A percentile compares a stretch with the other conserved stretches of the same genome.
Evolutionary conservation across 2,888 invertebrate genomes (phyloP).

Genomic region (Calephelis perditalis): DNA sequence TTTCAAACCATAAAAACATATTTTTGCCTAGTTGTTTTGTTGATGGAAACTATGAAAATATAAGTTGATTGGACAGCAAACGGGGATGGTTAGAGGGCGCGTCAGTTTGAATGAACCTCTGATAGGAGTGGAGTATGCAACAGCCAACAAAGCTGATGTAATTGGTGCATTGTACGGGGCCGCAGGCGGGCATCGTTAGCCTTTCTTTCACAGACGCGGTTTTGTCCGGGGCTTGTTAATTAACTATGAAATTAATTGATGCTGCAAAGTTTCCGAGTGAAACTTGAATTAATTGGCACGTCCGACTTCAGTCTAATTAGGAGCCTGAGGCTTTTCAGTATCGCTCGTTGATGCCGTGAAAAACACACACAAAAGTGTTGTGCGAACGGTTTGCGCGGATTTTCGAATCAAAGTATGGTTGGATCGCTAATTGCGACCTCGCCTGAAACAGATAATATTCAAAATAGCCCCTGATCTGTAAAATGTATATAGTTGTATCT

Average conservation of each 20-base stretch:
- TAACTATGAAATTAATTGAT: conserved; percentile 79
- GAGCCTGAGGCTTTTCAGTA: conserved; percentile 74
- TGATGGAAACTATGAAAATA: conserved; percentile 2
- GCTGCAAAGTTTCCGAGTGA: conserved; percentile 77
- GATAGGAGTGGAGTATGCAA: conserved; percentile 48
- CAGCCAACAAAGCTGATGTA: conserved; percentile 62
- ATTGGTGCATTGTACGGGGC: conserved; percentile 69
- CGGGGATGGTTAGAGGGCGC: conserved; percentile 33
- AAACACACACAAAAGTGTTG: conserved; percentile 75
- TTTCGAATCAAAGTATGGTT: conserved; percentile 38
- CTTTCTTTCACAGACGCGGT: conserved; percentile 70
- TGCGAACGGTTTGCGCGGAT: conserved; percentile 48
- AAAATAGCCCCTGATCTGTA: conserved; percentile 8
- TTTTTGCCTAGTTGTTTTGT: background rate
- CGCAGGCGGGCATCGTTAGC: conserved; percentile 70
- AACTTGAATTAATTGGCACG: conserved; percentile 79
- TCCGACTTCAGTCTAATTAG: conserved; percentile 78
- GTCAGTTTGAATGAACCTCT: conserved; percentile 43
- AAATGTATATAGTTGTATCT: background rate
- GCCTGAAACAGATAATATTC: conserved; percentile 22
- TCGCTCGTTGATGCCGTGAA: conserved; percentile 69
- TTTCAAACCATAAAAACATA: too few species aligned
- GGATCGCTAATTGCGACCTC: conserved; percentile 35
- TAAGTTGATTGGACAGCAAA: conserved; percentile 26
- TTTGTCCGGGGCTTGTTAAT: conserved; percentile 73